A percentile compares a stretch with the other conserved stretches of the same genome.
Evolutionary conservation across 1,140 invertebrate species (phyloP).

Genomic region (Drosophila malerkotliana): DNA sequence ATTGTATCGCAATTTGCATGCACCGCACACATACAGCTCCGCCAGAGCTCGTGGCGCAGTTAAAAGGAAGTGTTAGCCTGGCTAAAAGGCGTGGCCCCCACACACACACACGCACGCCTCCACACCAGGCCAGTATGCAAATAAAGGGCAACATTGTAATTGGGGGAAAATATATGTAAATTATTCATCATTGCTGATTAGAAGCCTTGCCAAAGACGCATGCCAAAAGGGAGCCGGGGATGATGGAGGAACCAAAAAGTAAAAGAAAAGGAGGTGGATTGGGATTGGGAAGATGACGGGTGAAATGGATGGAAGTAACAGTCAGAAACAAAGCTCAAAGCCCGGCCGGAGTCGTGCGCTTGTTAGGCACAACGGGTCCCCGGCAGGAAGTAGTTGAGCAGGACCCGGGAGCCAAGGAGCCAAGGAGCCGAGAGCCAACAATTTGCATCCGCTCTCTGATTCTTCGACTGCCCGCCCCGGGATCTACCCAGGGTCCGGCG

Average conservation of each 20-base stretch:
- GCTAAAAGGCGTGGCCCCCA: conserved; percentile 28
- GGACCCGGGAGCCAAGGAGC: conserved; percentile 31
- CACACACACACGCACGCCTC: conserved; percentile 10
- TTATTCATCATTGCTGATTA: conserved; percentile 84
- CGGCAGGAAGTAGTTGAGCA: conserved; percentile 71
- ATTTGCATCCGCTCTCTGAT: conserved; percentile 59
- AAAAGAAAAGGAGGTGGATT: conserved; percentile 21
- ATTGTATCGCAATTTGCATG: conserved; percentile 81
- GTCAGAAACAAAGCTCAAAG: conserved; percentile 38
- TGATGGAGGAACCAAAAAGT: conserved; percentile 1
- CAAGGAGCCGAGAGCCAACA: conserved; percentile 29
- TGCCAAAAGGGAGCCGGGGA: conserved; percentile 7
- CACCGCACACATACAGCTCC: conserved; percentile 43
- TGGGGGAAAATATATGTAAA: conserved; percentile 82
- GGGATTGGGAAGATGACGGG: neutral
- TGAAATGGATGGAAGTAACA: neutral
- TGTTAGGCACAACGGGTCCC: conserved; percentile 69
- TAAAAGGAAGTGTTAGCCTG: conserved; percentile 53
- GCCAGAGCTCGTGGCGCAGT: conserved; percentile 35
- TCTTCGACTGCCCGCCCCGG: neutral
- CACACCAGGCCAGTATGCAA: conserved; percentile 57
- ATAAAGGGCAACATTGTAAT: conserved; percentile 82
- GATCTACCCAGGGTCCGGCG: neutral
- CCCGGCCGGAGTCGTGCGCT: conserved; percentile 44
- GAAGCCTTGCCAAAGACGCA: conserved; percentile 60